These are phyloP conservation scores for Drosophila azteca DNA, from an alignment of 1,140 invertebrate species.

Conservation along the genomic window DNA sequence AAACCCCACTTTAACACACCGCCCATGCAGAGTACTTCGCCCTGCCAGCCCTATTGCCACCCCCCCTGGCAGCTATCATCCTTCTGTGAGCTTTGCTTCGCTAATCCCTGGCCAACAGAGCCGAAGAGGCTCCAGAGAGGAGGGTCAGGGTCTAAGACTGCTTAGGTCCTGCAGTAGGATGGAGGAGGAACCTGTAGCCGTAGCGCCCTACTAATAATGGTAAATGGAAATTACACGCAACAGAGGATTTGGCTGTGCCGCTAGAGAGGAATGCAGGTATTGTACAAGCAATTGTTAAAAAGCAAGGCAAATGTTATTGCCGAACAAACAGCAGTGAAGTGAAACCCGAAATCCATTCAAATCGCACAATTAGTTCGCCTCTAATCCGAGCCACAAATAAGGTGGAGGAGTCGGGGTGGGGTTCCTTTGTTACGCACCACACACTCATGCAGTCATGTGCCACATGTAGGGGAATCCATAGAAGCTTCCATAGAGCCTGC, in stretches of 20 bases:
- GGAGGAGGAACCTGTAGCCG: too few species aligned
- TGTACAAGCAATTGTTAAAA: conserved; percentile 52
- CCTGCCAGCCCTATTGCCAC: too few species aligned
- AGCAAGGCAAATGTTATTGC: conserved; percentile 74
- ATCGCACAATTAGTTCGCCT: conserved; percentile 77
- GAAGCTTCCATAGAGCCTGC: conserved; percentile 20
- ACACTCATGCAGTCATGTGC: conserved; percentile 12
- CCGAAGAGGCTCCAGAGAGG: conserved; percentile 3
- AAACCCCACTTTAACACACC: too few species aligned
- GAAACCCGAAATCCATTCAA: conserved; percentile 78
- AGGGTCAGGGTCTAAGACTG: conserved; percentile 18
- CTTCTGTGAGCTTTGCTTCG: background rate
- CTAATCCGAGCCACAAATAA: conserved; percentile 79
- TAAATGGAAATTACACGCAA: conserved; percentile 58
- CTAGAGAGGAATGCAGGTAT: background rate
- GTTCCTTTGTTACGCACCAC: conserved; percentile 59
- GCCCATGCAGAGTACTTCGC: too few species aligned
- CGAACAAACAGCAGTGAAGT: conserved; percentile 60
- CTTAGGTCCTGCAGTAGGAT: conserved; percentile 21
- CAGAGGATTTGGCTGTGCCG: background rate
- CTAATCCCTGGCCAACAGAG: conserved; percentile 14
- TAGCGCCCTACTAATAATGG: conserved; percentile 36
- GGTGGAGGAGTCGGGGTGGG: conserved; percentile 11
- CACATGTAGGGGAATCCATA: conserved; percentile 52
- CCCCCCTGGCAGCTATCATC: background rate